Evolutionary conservation across 2,888 invertebrate species (phyloP).

Genomic region (Drosophila tanythrix): DNA sequence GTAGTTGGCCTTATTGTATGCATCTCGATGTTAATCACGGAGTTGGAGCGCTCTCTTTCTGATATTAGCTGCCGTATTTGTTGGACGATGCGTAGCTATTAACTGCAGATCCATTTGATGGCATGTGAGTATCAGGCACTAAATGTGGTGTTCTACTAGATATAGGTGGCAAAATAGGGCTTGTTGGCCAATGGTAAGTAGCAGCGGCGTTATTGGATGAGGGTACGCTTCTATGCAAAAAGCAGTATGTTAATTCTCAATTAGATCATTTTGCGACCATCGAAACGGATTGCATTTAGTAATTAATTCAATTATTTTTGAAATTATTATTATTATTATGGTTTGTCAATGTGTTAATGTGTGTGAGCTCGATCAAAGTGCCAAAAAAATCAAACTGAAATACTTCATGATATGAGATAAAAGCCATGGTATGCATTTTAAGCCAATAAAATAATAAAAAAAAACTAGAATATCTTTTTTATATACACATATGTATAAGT

Average conservation of each 20-base stretch:
- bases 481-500: not conserved
- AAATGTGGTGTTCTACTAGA: conserved; percentile 90
- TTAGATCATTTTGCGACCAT: conserved; percentile 30
- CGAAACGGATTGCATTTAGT: conserved; percentile 8
- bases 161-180: conserved; percentile 90
- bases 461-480: not conserved
- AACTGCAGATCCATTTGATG: conserved; percentile 85
- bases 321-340: conserved; percentile 22
- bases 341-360: conserved; percentile 37
- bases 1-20: conserved; percentile 61
- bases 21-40: conserved; percentile 82
- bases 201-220: conserved; percentile 86
- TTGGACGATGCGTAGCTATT: conserved; percentile 85
- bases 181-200: conserved; percentile 92
- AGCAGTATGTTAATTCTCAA: conserved; percentile 82
- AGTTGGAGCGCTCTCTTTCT: conserved; percentile 83
- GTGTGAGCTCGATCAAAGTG: conserved; percentile 63
- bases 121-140: conserved; percentile 88
- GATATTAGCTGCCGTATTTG: conserved; percentile 85
- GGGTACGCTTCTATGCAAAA: conserved; percentile 86
- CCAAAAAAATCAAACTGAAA: conserved; percentile 20
- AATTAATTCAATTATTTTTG: conserved; percentile 1
- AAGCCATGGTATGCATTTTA: conserved; percentile 54
- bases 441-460: conserved; percentile 18
- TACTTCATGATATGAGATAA: conserved; percentile 37